Evolutionary conservation across 2,113 vertebrate species (phyloP).

Genomic region (Rana temporaria): DNA sequence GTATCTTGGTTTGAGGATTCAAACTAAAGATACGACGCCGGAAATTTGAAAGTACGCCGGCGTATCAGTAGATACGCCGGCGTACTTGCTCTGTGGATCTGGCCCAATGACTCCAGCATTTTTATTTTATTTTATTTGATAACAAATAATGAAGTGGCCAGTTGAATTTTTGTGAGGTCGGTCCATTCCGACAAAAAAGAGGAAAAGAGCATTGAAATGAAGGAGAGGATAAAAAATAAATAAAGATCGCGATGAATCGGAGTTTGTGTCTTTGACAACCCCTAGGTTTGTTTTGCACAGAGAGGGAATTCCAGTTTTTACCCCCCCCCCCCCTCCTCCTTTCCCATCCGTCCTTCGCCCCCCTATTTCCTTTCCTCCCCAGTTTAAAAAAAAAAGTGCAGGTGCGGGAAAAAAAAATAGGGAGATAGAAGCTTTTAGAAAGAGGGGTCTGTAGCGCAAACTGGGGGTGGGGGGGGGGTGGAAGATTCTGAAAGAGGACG

Average conservation of each 20-base stretch:
- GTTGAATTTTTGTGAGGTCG: conserved; percentile 37
- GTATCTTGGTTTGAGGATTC: too few species aligned
- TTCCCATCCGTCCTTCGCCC: too few species aligned
- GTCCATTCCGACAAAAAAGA: conserved; percentile 2
- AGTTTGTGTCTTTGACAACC: conserved; percentile 45
- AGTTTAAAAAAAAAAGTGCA: conserved; percentile 3
- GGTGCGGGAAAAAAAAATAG: conserved; percentile 38
- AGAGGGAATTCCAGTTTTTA: conserved; percentile 67
- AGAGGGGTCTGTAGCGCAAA: conserved; percentile 12
- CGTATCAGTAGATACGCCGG: too few species aligned
- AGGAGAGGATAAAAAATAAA: neutral
- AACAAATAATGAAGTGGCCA: conserved; percentile 15
- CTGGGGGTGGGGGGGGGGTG: conserved; percentile 63
- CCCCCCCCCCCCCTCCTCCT: conserved; percentile 55
- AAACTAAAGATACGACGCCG: too few species aligned
- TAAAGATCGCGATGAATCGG: conserved; percentile 11
- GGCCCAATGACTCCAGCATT: too few species aligned
- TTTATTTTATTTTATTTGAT: neutral
- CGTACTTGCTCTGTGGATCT: too few species aligned
- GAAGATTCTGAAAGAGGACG: conserved; percentile 28
- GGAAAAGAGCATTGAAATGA: conserved; percentile 44
- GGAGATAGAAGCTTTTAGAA: conserved; percentile 32
- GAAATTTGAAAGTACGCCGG: too few species aligned
- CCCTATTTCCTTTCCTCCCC: too few species aligned
- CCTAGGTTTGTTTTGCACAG: conserved; percentile 69